Percentiles rank a stretch among this genome's conserved stretches.
Conservation (phyloP, 2,797 vertebrate species). For the Hephaestus fuliginosus region DNA sequence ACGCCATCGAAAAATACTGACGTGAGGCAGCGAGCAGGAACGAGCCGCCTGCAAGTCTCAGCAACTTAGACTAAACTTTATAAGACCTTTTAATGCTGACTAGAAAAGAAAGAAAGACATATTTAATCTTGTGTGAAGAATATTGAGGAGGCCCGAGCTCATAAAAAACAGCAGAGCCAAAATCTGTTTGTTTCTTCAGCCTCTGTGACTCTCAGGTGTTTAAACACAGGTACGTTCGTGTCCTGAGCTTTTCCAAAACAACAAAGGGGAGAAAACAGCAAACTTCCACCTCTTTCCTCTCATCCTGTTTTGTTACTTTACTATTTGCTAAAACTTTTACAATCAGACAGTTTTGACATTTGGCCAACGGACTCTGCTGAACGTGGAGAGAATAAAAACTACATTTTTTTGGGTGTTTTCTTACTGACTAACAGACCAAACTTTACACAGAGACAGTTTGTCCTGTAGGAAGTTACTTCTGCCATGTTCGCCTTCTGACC, state of each 20-base stretch:
- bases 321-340: neutral
- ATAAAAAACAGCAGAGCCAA: neutral
- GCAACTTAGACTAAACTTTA: conserved; percentile 8
- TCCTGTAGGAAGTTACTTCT: neutral
- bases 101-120: neutral
- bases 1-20: conserved; percentile 29
- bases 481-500: too few species aligned
- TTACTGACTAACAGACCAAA: neutral
- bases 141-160: neutral
- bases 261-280: too few species aligned
- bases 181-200: neutral
- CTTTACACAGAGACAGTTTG: too few species aligned
- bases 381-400: neutral
- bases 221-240: too few species aligned
- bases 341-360: neutral
- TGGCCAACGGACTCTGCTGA: neutral
- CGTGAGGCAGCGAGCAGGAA: conserved; percentile 26
- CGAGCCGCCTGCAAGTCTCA: neutral
- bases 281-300: neutral
- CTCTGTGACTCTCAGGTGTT: neutral
- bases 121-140: neutral
- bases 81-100: conserved; percentile 1
- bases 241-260: too few species aligned
- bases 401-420: neutral
- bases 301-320: neutral